Conservation (phyloP, 1,140 invertebrate genomes). For the Panagrolaimus sp. region DNA sequence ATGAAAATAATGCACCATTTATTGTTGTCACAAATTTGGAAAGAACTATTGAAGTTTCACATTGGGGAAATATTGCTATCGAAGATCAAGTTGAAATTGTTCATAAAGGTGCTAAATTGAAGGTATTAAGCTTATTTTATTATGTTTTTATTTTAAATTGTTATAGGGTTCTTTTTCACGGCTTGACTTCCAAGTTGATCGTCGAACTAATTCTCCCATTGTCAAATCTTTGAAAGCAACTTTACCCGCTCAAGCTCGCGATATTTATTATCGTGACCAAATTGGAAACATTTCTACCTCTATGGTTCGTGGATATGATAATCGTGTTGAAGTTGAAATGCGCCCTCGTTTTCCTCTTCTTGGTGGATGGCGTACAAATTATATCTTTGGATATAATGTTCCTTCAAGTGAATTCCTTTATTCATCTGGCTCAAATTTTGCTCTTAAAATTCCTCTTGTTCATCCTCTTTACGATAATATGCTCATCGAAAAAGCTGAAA, state of each 20-base stretch:
- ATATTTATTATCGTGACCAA: slow-evolving; percentile 90
- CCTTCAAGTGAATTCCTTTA: slow-evolving; percentile 92
- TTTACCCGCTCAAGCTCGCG: slow-evolving; percentile 64
- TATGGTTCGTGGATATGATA: slow-evolving; percentile 71
- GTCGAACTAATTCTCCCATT: slow-evolving; percentile 44
- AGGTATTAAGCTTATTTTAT: background rate
- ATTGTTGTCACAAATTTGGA: slow-evolving; percentile 79
- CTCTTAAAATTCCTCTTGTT: slow-evolving; percentile 81
- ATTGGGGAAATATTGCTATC: slow-evolving; percentile 97
- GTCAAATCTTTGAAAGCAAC: slow-evolving; percentile 50
- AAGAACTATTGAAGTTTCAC: slow-evolving; percentile 86
- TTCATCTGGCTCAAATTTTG: slow-evolving; percentile 68
- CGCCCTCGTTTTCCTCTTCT: slow-evolving; percentile 92
- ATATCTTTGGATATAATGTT: slow-evolving; percentile 91
- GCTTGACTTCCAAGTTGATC: slow-evolving; percentile 55
- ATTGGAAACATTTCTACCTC: slow-evolving; percentile 99
- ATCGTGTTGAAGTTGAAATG: slow-evolving; percentile 87
- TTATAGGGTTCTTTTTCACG: slow-evolving; percentile 50
- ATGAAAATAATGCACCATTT: slow-evolving; percentile 93
- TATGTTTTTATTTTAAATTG: too few relatives aligned
- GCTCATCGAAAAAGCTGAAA: slow-evolving; percentile 80
- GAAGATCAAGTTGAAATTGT: slow-evolving; percentile 85
- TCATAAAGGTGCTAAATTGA: slow-evolving; percentile 81
- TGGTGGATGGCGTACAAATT: slow-evolving; percentile 91
- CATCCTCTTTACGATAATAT: slow-evolving; percentile 96